Percentiles rank a stretch among this genome's conserved stretches.
Conservation (phyloP, 2,113 vertebrate species). For the Notechis scutatus region DNA sequence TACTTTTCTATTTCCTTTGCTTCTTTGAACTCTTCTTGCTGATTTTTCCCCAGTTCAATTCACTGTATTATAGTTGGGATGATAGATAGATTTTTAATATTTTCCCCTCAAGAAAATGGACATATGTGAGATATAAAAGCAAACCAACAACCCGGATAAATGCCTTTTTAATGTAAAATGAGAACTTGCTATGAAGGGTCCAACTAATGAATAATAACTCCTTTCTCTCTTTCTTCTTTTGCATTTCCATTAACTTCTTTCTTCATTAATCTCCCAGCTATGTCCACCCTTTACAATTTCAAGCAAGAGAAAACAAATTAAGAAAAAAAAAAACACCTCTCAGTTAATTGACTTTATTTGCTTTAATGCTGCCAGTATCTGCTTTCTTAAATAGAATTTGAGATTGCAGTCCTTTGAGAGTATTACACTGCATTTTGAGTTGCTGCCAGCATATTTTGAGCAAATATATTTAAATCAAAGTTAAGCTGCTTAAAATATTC, state of each 20-base stretch:
- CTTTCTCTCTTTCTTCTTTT: conserved; percentile 42
- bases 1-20: background rate
- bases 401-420: conserved; percentile 77
- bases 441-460: conserved; percentile 76
- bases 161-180: conserved; percentile 36
- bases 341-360: conserved; percentile 85
- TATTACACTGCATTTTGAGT: conserved; percentile 80
- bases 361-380: conserved; percentile 79
- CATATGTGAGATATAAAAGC: background rate
- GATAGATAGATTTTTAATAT: background rate
- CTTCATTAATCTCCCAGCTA: conserved; percentile 61
- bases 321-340: conserved; percentile 58
- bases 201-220: conserved; percentile 51
- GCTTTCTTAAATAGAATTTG: conserved; percentile 80
- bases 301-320: conserved; percentile 74
- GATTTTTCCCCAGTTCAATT: background rate
- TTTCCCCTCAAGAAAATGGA: background rate
- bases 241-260: conserved; percentile 66
- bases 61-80: background rate
- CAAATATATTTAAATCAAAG: conserved; percentile 91
- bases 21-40: background rate
- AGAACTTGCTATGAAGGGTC: conserved; percentile 32
- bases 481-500: conserved; percentile 92
- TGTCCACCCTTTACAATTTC: conserved; percentile 70
- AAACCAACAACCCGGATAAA: conserved; percentile 41